A percentile compares a stretch with the other conserved stretches of the same genome.
Conservation (phyloP, 2,113 vertebrate genomes). For the Polypterus bichir region DNA sequence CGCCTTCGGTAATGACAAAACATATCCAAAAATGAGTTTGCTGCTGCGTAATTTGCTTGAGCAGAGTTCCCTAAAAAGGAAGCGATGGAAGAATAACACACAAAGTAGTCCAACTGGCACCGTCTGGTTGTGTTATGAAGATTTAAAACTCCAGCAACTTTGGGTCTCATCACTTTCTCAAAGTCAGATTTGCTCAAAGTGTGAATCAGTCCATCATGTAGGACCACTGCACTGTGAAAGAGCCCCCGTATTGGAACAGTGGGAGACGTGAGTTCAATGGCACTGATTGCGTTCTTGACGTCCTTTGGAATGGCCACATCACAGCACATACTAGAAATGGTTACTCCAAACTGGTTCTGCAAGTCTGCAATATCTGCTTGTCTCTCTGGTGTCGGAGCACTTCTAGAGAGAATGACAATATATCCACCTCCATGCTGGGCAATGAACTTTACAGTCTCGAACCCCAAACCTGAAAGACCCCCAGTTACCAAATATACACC, state of each 20-base stretch:
- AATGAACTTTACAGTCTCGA: constrained; percentile 72
- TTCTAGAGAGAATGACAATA: constrained; percentile 60
- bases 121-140: constrained; percentile 58
- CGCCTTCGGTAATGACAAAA: constrained; percentile 71
- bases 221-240: constrained; percentile 67
- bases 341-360: constrained; percentile 31
- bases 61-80: constrained; percentile 64
- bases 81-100: constrained; percentile 71
- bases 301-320: constrained; percentile 43
- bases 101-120: constrained; percentile 66
- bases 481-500: constrained; percentile 60
- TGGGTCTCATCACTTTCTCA: constrained; percentile 60
- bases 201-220: constrained; percentile 56
- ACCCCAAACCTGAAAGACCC: constrained; percentile 70
- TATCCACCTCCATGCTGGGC: constrained; percentile 49
- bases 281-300: constrained; percentile 45
- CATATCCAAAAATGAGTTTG: constrained; percentile 68
- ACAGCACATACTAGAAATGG: constrained; percentile 48
- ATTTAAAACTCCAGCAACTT: constrained; percentile 64
- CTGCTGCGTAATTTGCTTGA: constrained; percentile 73
- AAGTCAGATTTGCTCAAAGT: constrained; percentile 48
- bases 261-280: constrained; percentile 38
- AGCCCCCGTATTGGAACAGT: constrained; percentile 56
- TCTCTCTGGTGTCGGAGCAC: constrained; percentile 33
- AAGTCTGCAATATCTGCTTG: constrained; percentile 46